A percentile compares a stretch with the other conserved stretches of the same genome.
Conservation (phyloP, 2,888 invertebrate species). For the Ennomos quercinarius region DNA sequence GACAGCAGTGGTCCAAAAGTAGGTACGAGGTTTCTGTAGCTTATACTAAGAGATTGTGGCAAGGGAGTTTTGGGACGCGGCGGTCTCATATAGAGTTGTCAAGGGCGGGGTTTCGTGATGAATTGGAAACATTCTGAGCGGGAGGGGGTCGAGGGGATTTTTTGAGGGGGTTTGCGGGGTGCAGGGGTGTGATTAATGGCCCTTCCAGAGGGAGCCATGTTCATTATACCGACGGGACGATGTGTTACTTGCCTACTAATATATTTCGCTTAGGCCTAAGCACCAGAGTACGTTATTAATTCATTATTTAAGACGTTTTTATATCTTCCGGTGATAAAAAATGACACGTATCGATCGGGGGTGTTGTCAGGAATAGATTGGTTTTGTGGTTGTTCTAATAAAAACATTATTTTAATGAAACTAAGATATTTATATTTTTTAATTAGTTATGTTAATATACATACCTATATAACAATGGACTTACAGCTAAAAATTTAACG, state of each 20-base stretch:
- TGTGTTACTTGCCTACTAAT: conserved; percentile 82
- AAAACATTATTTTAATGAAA: conserved; percentile 37
- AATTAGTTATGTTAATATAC: too few species aligned
- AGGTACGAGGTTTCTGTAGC: conserved; percentile 31
- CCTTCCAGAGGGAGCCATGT: conserved; percentile 81
- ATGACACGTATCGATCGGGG: conserved; percentile 66
- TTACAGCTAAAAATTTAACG: too few species aligned
- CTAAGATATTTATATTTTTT: too few species aligned
- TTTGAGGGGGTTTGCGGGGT: conserved; percentile 66
- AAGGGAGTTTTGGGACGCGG: conserved; percentile 65
- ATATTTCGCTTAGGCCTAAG: conserved; percentile 76
- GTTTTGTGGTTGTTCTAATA: conserved; percentile 46
- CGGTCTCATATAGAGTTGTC: conserved; percentile 86
- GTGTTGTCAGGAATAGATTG: conserved; percentile 54
- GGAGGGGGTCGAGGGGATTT: conserved; percentile 70
- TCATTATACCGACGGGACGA: conserved; percentile 83
- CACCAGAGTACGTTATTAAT: conserved; percentile 70
- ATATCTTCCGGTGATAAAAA: conserved; percentile 77
- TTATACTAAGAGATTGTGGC: conserved; percentile 46
- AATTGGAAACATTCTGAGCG: conserved; percentile 82
- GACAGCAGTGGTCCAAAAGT: conserved; percentile 52
- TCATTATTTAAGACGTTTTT: conserved; percentile 81
- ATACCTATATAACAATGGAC: too few species aligned
- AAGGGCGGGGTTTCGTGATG: conserved; percentile 86
- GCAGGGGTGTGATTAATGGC: conserved; percentile 78